phyloP scores from a whole-genome alignment of 1,140 invertebrate genomes.

The Oreohelix idahoensis region DNA sequence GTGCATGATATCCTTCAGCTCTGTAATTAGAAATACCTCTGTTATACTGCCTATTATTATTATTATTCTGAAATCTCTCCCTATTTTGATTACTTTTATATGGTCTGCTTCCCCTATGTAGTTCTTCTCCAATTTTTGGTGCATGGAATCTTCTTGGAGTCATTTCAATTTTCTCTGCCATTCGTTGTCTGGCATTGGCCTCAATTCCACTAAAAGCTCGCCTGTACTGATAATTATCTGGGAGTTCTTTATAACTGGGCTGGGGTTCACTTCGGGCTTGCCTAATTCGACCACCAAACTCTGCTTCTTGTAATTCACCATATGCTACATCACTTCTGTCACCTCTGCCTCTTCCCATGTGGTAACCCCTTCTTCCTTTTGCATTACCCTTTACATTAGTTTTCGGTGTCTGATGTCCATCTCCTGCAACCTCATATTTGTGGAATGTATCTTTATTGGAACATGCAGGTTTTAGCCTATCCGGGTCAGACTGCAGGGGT shows the following conservation, averaged over 20 bases:
- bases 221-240: constrained; percentile 18
- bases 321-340: background rate
- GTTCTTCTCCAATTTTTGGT: background rate
- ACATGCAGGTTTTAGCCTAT: too few species aligned
- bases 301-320: background rate
- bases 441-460: background rate
- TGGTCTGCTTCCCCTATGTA: background rate
- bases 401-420: background rate
- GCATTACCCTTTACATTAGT: background rate
- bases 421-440: background rate
- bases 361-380: background rate
- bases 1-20: background rate
- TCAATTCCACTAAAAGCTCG: constrained; percentile 42
- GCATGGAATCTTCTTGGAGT: background rate
- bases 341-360: constrained; percentile 10
- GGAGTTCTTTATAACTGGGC: background rate
- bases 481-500: constrained; percentile 16
- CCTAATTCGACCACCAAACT: background rate
- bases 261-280: constrained; percentile 26
- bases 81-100: background rate
- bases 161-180: background rate
- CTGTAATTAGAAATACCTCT: background rate
- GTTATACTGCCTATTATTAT: background rate
- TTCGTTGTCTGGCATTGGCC: background rate
- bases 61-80: background rate